Evolutionary conservation across 2,888 invertebrate species (phyloP), one percentile per base, ranked within the genome.

Genomic region (Blastobasis lacticolella): DNA sequence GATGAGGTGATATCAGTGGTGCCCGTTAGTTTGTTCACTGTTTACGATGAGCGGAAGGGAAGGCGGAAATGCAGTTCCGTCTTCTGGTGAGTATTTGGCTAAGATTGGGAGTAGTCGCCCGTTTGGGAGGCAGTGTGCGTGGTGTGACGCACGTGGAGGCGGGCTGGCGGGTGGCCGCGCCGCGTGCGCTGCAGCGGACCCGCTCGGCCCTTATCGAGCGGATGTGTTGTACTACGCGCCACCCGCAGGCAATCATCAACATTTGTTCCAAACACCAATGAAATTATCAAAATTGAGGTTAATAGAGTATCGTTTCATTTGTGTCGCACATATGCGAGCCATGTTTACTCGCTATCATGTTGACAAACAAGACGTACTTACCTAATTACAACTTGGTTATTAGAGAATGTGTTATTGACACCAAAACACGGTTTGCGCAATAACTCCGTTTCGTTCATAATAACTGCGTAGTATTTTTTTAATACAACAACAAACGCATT

Each of bases 1-100:
- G 71, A 71, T 72, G 67, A 84, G 85, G 82, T 87, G 87, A 86
- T 87, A 83, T 72, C 69, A 73, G 80, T 81, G 79, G 83, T 81
- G 75, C 77, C 69, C 69, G 73, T 79, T 76, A 67, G 67, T 69
- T 73, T 76, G 76, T 71, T 51, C 8, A 49, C 23, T 71, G 75
- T 69, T 77, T 83, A 87, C 78, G 76, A 88, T 88, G 88, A 87
- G 81, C 80, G 86, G 80, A 77, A 83, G 81, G 78, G 82, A 81
- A 81, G 83, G 79, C 84, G 87, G 87, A 86, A 85, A 81, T 87
- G 85, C 85, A 88, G 84, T 84, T 85, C 84, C 86, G 78, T 82
- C 85, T 84, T 82, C 79, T 66, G 85, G 87, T 88, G 75, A 88
- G 87, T 86, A 80, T 64, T 58, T 60, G 61, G 61, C 61, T 56